A percentile compares a stretch with the other conserved stretches of the same genome.
Conservation (phyloP, 2,797 vertebrate species). For the Hipposideros larvatus region DNA sequence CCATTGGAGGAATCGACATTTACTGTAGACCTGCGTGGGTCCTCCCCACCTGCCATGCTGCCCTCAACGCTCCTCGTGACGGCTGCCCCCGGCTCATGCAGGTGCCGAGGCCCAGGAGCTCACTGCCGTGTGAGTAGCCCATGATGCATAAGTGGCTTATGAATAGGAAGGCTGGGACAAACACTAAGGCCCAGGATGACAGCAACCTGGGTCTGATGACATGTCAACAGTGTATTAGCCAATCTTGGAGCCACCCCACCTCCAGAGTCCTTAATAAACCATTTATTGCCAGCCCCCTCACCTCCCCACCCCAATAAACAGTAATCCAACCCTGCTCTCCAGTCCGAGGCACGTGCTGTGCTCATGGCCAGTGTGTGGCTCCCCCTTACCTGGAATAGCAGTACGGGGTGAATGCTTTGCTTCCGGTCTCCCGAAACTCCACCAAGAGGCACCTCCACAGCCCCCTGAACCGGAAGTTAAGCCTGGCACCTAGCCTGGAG, state of each 20-base stretch:
- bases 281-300: background rate
- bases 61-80: rapidly evolving
- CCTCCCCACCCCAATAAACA: background rate
- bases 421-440: background rate
- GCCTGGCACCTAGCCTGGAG: rapidly evolving
- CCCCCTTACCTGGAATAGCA: rapidly evolving
- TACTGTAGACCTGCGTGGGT: background rate
- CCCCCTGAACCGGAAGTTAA: background rate
- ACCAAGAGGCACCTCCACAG: rapidly evolving
- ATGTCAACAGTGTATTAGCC: rapidly evolving
- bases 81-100: background rate
- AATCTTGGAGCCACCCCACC: background rate
- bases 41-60: rapidly evolving
- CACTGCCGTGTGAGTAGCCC: rapidly evolving
- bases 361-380: rapidly evolving
- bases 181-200: background rate
- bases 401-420: too few relatives aligned
- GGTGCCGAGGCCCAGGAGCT: background rate
- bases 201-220: background rate
- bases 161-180: background rate
- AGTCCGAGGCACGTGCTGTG: rapidly evolving
- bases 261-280: background rate
- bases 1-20: rapidly evolving
- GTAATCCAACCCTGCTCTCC: background rate
- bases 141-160: background rate